A percentile compares a stretch with the other conserved stretches of the same genome.
Evolutionary conservation across 2,797 vertebrate species (phyloP).

Genomic region (Acrossocheilus fasciatus): DNA sequence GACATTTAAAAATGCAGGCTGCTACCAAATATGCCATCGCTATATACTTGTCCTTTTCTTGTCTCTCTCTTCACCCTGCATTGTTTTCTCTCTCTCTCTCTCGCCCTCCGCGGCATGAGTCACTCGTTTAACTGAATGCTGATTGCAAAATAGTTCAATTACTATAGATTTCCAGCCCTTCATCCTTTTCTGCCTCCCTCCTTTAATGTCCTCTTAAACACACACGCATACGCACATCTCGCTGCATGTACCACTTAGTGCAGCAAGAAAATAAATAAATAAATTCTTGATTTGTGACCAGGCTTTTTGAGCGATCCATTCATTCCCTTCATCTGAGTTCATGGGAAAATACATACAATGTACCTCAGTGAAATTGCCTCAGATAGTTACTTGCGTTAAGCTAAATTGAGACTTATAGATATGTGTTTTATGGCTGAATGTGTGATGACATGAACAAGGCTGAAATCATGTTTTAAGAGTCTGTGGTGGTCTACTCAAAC

Average conservation of each 20-base stretch:
- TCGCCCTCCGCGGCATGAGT: constrained; percentile 7
- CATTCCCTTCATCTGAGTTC: constrained; percentile 3
- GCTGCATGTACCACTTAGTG: not conserved
- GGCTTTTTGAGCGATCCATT: not conserved
- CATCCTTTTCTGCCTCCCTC: constrained; percentile 57
- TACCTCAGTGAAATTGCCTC: not conserved
- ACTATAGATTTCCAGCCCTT: constrained; percentile 50
- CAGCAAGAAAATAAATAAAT: constrained; percentile 10
- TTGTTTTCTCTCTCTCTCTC: not conserved
- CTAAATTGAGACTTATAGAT: constrained; percentile 17
- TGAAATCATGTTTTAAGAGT: constrained; percentile 22
- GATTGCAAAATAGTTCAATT: constrained; percentile 50
- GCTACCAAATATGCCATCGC: not conserved
- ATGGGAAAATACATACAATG: not conserved
- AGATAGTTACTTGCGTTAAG: not conserved
- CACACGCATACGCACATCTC: not conserved
- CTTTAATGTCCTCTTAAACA: constrained; percentile 37
- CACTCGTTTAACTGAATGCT: constrained; percentile 39
- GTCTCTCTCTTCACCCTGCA: constrained; percentile 25
- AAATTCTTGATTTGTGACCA: not conserved
- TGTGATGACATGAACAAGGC: not conserved
- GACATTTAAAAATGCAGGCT: not conserved
- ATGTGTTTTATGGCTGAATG: not conserved
- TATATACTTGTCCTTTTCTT: not conserved
- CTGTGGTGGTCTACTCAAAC: constrained; percentile 19